phyloP scores from a whole-genome alignment of 2,113 vertebrate genomes.

The Petroica traversi region DNA sequence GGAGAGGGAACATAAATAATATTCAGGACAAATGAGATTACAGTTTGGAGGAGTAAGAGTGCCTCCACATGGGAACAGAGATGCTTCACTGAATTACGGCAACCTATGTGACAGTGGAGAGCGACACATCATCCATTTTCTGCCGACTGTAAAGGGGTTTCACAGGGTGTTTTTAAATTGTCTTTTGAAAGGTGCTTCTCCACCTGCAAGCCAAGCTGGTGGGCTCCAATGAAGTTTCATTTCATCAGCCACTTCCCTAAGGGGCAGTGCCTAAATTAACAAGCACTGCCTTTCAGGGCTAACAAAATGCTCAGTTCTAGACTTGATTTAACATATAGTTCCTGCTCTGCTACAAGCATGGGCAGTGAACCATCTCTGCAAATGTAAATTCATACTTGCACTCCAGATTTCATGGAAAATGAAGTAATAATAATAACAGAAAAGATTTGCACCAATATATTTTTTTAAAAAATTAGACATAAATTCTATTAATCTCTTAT shows the following conservation, averaged over 20 bases:
- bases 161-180: neutral
- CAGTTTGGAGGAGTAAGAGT: slow-evolving; percentile 53
- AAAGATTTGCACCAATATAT: neutral
- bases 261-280: neutral
- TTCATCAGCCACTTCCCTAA: neutral
- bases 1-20: slow-evolving; percentile 2
- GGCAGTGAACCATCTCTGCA: neutral
- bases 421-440: neutral
- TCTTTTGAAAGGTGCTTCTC: neutral
- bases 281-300: neutral
- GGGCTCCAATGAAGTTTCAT: neutral
- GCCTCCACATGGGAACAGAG: slow-evolving; percentile 48
- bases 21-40: neutral
- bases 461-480: neutral
- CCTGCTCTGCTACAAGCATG: neutral
- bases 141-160: neutral
- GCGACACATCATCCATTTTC: neutral
- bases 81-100: slow-evolving; percentile 2
- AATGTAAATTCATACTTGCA: neutral
- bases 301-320: neutral
- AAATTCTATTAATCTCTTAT: neutral
- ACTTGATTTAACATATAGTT: neutral
- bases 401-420: neutral
- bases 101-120: neutral
- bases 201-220: neutral